Base-by-base conservation (phyloP, 2,113 vertebrate genomes). In the Mus spicilegus region DNA sequence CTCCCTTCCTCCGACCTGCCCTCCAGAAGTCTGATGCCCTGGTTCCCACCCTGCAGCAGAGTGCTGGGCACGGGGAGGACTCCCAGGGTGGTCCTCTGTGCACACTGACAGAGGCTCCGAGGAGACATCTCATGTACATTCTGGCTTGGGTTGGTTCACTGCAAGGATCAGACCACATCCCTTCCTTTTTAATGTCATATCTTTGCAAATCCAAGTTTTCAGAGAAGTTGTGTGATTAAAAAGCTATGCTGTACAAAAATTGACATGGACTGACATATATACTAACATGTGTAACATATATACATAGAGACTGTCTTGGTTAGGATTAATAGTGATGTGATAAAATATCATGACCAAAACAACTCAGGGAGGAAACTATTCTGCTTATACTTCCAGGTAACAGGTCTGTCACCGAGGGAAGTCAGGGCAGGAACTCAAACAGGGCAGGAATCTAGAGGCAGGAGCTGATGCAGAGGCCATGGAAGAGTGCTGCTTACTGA, bases 171-270 rank as follows among this genome's bases (percentile, higher is more conserved):
- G 65, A 67, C 46, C 76, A 72, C 13, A 19, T 72, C 24, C 46
- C 46, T n/a, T 51, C 33, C n/a, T n/a, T 90, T 80, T 8, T 42
- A 73, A 73, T 49, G 49, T 33, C 42, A 0, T 2, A 5, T 80
- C 87, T 96, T 91, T 67, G 65, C 82, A 95, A 30, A 93, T 36
- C 69, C 30, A 70, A 5, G 42, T 90, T 90, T 92, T 85, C n/a
- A 7, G 80, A 70, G 42, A 26, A 51, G 24, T 54, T n/a, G 24
- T 39, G 73, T 10, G 30, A 42, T 73, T 72, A 36, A 92, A 42
- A 42, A 42, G 42, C 42, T 90, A 28, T 36, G 8, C 20, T 26
- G 4, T 13, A 0, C 7, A 77, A 72, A 96, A 87, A 58, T 80
- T n/a, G 33, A 16, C 33, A 17, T 0, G 4, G 61, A 42, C 10